Base-by-base conservation (phyloP, 2,113 vertebrate genomes). In the Paratilapia polleni region DNA sequence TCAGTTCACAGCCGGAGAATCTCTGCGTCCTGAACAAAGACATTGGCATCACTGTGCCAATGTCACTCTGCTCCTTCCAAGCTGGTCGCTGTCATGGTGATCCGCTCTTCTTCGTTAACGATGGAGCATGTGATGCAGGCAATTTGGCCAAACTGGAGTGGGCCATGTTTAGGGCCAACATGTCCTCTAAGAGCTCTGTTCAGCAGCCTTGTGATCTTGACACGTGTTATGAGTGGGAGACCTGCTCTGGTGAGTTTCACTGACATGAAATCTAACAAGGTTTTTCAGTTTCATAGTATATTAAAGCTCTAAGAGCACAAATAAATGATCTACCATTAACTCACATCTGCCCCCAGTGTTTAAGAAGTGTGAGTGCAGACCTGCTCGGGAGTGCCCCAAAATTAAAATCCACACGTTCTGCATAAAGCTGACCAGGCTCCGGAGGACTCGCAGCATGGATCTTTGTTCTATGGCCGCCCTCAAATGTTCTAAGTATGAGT, bases 181-280 rank as follows among this genome's bases (percentile, higher is more conserved):
- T 98, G 62, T 95, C 97, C 26, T n/a, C 77, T 2, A 90, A 88
- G 10, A 98, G 98, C 92, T 92, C 94, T 2, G 95, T 95, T 59
- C 96, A 92, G 83, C 89, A 93, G 64, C 59, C 95, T 9, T 99
- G 98, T 24, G 96, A 92, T 28, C 95, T 95, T 8, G 95, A 98
- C 89, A 97, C 91, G 22, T 98, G 98, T 85, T 98, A 97, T 1
- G 97, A 98, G 36, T 99, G 98, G 98, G 98, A 99, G 81, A 95
- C 89, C 13, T 99, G 98, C 87, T 89, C 95, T 89, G 97, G 98
- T 99, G 94, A 88, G 88, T 62, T 14, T 8, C 52, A 36, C 14
- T 26, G 34, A 61, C 2, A 28, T 28, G 19, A 57, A 47, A 20
- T 2, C 22, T 77, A 6, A 43, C 19, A 19, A 20, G 15, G 12